A percentile compares a stretch with the other conserved stretches of the same genome.
These are phyloP conservation scores for Rhombomys opimus DNA, from an alignment of 2,113 vertebrate species.

Conservation along the genomic window DNA sequence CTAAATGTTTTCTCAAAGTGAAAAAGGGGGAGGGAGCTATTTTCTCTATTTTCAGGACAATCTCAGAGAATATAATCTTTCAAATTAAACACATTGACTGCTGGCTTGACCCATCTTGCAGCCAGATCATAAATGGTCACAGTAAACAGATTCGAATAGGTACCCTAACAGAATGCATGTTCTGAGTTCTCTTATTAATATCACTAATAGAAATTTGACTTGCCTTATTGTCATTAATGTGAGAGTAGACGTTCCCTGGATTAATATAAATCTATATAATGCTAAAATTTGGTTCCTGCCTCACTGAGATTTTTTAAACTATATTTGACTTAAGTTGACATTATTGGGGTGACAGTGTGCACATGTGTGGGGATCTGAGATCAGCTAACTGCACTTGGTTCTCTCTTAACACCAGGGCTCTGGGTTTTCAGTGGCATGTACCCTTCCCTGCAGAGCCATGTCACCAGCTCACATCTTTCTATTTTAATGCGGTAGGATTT, in stretches of 20 bases:
- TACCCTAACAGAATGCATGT: neutral
- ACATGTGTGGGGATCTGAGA: too few species aligned
- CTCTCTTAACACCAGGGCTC: neutral
- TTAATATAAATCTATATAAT: slow-evolving; percentile 44
- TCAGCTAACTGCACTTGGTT: neutral
- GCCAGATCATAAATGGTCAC: neutral
- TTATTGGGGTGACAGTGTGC: neutral
- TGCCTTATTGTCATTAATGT: slow-evolving; percentile 5
- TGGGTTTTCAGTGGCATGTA: neutral
- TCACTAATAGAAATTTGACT: slow-evolving; percentile 4
- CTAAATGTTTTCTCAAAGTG: neutral
- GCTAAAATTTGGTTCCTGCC: slow-evolving; percentile 6
- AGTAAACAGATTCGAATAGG: neutral
- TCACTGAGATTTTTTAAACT: slow-evolving; percentile 39
- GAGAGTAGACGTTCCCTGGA: neutral
- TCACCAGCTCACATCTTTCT: neutral
- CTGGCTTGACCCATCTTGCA: neutral
- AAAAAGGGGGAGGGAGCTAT: neutral
- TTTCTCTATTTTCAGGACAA: slow-evolving; percentile 34
- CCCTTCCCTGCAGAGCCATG: neutral
- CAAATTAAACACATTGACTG: neutral
- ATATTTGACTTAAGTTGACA: neutral
- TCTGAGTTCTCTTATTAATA: slow-evolving; percentile 14
- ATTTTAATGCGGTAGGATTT: slow-evolving; percentile 55
- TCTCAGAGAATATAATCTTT: neutral